A percentile compares a stretch with the other conserved stretches of the same genome.
Conservation (phyloP, 2,797 vertebrate species). For the Pantherophis vulpinus region DNA sequence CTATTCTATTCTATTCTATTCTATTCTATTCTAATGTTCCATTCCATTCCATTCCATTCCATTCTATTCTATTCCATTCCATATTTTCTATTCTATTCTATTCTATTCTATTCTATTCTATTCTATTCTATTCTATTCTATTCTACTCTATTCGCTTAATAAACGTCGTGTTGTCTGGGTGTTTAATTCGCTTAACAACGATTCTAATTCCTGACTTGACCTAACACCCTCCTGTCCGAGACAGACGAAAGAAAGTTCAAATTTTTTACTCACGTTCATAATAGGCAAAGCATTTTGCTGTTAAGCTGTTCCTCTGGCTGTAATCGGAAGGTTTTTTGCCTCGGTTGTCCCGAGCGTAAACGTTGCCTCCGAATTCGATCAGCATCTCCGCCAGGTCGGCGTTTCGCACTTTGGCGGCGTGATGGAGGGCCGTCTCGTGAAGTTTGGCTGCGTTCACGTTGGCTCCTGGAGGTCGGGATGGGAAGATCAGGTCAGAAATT, state of each 20-base stretch:
- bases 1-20: no score
- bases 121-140: no score
- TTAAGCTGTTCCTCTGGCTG: conserved; percentile 73
- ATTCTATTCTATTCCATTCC: no score
- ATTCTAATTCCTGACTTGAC: not conserved
- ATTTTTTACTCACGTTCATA: conserved; percentile 79
- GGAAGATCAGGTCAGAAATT: not conserved
- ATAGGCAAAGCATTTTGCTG: conserved; percentile 75
- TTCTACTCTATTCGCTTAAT: no score
- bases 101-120: no score
- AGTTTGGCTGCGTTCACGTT: conserved; percentile 89
- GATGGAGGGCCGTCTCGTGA: conserved; percentile 89
- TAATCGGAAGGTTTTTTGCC: conserved; percentile 84
- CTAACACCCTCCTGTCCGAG: not conserved
- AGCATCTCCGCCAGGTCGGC: conserved; percentile 83
- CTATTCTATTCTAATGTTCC: no score
- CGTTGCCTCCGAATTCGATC: conserved; percentile 87
- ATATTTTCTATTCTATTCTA: no score
- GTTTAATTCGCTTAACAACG: no score
- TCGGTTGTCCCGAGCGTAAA: conserved; percentile 84
- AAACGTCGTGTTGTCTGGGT: no score
- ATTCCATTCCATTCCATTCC: no score
- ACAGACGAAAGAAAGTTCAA: not conserved
- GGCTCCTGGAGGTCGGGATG: conserved; percentile 73
- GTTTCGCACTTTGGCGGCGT: conserved; percentile 80